Percentiles rank a stretch among this genome's conserved stretches.
phyloP scores from a whole-genome alignment of 2,113 vertebrate species.

The Phyllopteryx taeniolatus region DNA sequence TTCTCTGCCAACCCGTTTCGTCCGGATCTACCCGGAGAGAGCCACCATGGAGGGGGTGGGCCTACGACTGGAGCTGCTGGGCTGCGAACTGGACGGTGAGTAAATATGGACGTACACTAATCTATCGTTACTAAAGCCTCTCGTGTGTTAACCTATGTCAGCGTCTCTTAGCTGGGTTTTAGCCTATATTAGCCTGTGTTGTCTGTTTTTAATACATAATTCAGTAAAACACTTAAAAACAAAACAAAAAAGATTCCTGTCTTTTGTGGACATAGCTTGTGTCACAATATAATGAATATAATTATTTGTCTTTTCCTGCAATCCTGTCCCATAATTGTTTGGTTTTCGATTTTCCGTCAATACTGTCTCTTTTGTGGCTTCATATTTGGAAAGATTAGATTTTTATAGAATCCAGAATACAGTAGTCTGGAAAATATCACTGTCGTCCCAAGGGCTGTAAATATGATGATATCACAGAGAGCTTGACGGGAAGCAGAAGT shows the following conservation, averaged over 20 bases:
- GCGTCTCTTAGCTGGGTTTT: not conserved
- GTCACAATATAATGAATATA: not conserved
- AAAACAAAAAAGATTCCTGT: not conserved
- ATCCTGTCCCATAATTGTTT: not conserved
- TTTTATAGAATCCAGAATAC: not conserved
- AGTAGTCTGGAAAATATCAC: constrained; percentile 10
- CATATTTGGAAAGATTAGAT: not conserved
- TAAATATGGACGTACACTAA: not conserved
- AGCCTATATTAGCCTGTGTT: not conserved
- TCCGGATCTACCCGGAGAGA: constrained; percentile 90
- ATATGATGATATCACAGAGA: constrained; percentile 2
- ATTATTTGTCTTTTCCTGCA: not conserved
- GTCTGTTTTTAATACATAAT: too few relatives aligned
- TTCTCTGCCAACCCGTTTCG: constrained; percentile 78
- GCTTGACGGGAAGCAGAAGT: constrained; percentile 4
- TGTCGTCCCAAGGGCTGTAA: not conserved
- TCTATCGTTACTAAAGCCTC: not conserved
- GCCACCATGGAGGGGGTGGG: constrained; percentile 84
- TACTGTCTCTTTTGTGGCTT: not conserved
- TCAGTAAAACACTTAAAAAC: not conserved
- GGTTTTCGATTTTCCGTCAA: not conserved
- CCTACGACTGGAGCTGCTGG: constrained; percentile 89
- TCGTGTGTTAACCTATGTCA: not conserved
- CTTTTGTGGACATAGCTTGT: not conserved
- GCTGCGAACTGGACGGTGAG: constrained; percentile 90